phyloP scores from a whole-genome alignment of 2,797 vertebrate genomes.

The Balearica regulorum region DNA sequence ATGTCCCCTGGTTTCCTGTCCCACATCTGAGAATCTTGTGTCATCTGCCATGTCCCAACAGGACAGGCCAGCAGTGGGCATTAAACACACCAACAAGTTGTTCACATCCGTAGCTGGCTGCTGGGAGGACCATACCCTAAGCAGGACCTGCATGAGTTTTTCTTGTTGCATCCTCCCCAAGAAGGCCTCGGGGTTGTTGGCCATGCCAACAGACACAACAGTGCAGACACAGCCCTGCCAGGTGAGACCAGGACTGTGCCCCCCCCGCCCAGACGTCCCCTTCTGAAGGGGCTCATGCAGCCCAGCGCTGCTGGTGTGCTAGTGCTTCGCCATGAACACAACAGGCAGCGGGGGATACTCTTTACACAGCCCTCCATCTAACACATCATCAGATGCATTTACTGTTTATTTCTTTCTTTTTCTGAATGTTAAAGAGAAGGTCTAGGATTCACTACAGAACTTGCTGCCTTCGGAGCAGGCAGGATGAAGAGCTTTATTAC shows the following conservation, averaged over 20 bases:
- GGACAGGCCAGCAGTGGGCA: neutral
- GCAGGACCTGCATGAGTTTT: neutral
- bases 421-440: neutral
- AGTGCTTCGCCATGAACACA: neutral
- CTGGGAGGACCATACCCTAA: fast-evolving
- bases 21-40: neutral
- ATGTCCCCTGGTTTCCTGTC: neutral
- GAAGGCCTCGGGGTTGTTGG: neutral
- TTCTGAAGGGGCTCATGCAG: neutral
- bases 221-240: neutral
- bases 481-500: neutral
- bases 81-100: neutral
- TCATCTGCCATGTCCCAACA: neutral
- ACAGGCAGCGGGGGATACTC: neutral
- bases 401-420: neutral
- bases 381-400: neutral
- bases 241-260: neutral
- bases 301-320: neutral
- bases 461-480: neutral
- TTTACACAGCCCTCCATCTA: neutral
- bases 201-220: neutral
- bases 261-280: neutral
- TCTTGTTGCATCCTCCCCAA: neutral
- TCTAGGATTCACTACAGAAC: neutral
- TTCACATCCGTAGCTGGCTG: fast-evolving